Evolutionary conservation across 2,113 vertebrate species (phyloP), one percentile per base, ranked within the genome.

Genomic region (Hydrolagus affinis): DNA sequence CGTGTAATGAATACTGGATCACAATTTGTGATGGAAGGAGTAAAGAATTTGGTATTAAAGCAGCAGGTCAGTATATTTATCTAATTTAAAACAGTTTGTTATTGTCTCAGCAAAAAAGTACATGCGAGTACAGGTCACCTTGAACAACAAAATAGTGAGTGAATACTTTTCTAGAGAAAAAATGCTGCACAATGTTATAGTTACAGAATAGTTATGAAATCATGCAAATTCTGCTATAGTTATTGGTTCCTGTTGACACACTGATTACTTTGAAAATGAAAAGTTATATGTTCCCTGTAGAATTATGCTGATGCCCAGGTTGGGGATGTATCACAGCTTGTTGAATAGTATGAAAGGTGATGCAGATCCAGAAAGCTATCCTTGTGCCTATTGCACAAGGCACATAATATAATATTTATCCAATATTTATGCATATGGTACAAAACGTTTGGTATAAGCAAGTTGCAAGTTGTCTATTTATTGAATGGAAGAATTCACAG

Each of bases 11-110:
- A 99, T 87, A 95, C 95, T 1, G 97, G 98, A 88, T 99, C 97
- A 66, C 98, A 99, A 88, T 96, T 99, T 90, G 98, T 99, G 83
- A 99, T 99, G 97, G 98, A 99, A 93, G 97, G 97, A 71, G 98
- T 99, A 88, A 99, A 99, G 93, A 98, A 99, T 91, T 94, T 99
- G 78, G 98, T 99, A 70, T 86, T 98, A 88, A 99, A 99, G 88
- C 96, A 98, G 75, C 97, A 99, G 89, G 98, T 98, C 90, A 95
- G 96, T 94, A 86, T 80, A 75, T 25, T 21, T 70, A 11, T 68
- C 62, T 83, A 30, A 9, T 44, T 44, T 44, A 44, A 44, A 44
- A 44, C 44, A 44, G 32, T 75, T 75, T 25, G 25, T 83, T 32
- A 83, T 11, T 83, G 15, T 19, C 28, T 66, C 25, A 4, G 62